Evolutionary conservation across 2,113 vertebrate genomes (phyloP).

Genomic region (Python bivittatus): DNA sequence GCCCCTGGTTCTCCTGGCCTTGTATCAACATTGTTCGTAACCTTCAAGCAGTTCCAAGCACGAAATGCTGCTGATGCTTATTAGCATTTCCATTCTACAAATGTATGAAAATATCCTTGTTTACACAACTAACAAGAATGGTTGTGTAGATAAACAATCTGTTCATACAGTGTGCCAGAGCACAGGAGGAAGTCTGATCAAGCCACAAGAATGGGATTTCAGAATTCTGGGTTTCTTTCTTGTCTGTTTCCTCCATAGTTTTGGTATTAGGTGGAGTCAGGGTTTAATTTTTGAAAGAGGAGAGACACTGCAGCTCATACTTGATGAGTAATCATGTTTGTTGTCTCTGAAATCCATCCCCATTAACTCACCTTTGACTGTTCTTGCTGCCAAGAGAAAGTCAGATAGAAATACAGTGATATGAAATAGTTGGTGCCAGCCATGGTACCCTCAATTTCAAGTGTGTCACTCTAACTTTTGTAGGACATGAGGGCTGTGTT

Average conservation of each 20-base stretch:
- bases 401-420: neutral
- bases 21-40: slow-evolving; percentile 38
- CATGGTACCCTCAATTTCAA: neutral
- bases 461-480: neutral
- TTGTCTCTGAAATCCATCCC: neutral
- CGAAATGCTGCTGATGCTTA: slow-evolving; percentile 35
- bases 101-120: slow-evolving; percentile 36
- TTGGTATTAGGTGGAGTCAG: neutral
- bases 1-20: slow-evolving; percentile 44
- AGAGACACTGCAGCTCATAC: neutral
- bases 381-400: neutral
- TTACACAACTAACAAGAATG: slow-evolving; percentile 30
- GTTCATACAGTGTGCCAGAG: neutral
- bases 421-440: neutral
- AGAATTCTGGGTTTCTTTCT: neutral
- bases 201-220: slow-evolving; percentile 20
- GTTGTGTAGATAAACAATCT: slow-evolving; percentile 26
- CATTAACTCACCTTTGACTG: neutral
- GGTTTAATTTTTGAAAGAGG: neutral
- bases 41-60: slow-evolving; percentile 19
- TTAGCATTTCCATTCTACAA: slow-evolving; percentile 45
- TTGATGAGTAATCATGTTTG: neutral
- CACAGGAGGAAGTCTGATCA: slow-evolving; percentile 17
- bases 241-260: neutral
- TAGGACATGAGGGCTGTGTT: neutral